phyloP scores from a whole-genome alignment of 2,888 invertebrate genomes.

The Chalcosyrphus nemorum region DNA sequence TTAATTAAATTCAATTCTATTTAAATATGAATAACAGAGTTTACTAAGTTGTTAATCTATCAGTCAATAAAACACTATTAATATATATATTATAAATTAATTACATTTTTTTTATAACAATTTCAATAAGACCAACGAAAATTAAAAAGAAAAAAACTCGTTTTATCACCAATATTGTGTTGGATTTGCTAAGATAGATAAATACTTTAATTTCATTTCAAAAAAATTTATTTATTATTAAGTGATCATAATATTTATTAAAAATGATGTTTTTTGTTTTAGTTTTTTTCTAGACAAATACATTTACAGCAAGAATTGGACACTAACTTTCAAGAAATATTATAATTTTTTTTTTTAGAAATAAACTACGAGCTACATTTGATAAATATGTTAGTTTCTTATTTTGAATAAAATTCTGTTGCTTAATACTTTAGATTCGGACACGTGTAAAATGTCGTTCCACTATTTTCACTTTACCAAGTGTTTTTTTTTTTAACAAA shows the following conservation, averaged over 20 bases:
- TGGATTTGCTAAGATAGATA: constrained; percentile 58
- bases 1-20: constrained; percentile 67
- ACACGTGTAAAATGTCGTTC: constrained; percentile 27
- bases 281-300: constrained; percentile 7
- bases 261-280: not conserved
- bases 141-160: constrained; percentile 9
- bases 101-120: constrained; percentile 73
- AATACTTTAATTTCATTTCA: constrained; percentile 19
- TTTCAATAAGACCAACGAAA: constrained; percentile 68
- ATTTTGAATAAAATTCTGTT: not conserved
- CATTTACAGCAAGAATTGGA: constrained; percentile 32
- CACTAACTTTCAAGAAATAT: constrained; percentile 2
- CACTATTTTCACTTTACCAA: constrained; percentile 13
- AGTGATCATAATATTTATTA: constrained; percentile 8
- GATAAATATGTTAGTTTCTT: constrained; percentile 37
- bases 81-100: constrained; percentile 73
- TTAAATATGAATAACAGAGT: constrained; percentile 72
- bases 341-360: not conserved
- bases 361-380: constrained; percentile 42
- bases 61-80: constrained; percentile 77
- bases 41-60: constrained; percentile 78
- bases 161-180: constrained; percentile 66
- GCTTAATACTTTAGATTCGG: constrained; percentile 63
- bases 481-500: not conserved
- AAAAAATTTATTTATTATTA: constrained; percentile 5